Conservation (phyloP, 2,113 vertebrate genomes). For the Cavia porcellus region DNA sequence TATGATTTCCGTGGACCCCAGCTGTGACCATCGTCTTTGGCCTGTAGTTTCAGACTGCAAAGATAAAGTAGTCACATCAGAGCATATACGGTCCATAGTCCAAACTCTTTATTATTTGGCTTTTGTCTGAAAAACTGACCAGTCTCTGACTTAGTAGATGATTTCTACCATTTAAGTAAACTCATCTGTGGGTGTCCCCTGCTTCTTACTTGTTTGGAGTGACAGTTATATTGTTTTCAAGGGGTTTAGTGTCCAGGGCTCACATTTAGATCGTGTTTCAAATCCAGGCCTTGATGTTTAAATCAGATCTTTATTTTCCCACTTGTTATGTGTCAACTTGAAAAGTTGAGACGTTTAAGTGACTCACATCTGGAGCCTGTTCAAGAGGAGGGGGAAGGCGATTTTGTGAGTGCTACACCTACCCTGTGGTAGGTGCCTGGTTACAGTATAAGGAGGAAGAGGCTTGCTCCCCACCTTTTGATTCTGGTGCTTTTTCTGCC, state of each 20-base stretch:
- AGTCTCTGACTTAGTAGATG: neutral
- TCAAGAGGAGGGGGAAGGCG: too few relatives aligned
- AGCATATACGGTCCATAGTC: neutral
- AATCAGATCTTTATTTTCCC: neutral
- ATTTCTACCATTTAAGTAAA: neutral
- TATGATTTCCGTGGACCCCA: neutral
- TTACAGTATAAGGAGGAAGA: too few relatives aligned
- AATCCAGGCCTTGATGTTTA: neutral
- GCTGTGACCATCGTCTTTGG: too few relatives aligned
- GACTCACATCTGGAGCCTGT: too few relatives aligned
- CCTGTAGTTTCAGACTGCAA: neutral
- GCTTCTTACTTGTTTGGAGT: neutral
- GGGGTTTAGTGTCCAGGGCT: neutral
- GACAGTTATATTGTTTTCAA: neutral
- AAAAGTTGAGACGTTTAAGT: too few relatives aligned
- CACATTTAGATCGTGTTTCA: neutral
- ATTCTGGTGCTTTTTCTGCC: too few relatives aligned
- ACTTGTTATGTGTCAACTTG: neutral
- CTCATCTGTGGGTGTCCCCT: neutral
- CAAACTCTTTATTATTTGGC: neutral
- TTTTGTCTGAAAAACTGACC: slow-evolving; percentile 3
- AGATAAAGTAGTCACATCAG: neutral
- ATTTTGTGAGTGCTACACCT: too few relatives aligned
- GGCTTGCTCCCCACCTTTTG: too few relatives aligned
- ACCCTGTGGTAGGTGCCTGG: too few relatives aligned